phyloP scores from a whole-genome alignment of 2,888 invertebrate species.

The Platycheirus rosarum region DNA sequence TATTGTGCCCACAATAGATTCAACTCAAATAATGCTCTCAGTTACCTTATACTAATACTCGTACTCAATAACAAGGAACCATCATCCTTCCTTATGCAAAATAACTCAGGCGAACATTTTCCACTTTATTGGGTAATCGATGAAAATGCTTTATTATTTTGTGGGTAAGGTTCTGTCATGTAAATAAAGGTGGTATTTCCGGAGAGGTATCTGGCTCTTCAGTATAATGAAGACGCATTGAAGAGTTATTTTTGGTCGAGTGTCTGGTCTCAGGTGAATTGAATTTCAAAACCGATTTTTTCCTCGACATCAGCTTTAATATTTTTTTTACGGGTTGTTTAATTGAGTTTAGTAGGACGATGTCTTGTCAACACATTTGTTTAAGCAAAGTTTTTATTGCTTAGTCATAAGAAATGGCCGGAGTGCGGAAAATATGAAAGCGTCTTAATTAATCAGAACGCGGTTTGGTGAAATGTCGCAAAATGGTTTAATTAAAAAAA shows the following conservation, averaged over 20 bases:
- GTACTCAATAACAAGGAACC: conserved; percentile 15
- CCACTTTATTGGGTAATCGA: conserved; percentile 56
- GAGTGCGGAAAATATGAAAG: conserved; percentile 37
- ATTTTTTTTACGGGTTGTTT: conserved; percentile 32
- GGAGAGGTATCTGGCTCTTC: conserved; percentile 9
- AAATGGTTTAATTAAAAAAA: conserved; percentile 5
- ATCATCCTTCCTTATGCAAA: conserved; percentile 2
- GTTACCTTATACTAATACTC: background rate
- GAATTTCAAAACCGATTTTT: conserved; percentile 42
- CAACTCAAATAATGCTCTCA: conserved; percentile 6
- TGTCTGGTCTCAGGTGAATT: background rate
- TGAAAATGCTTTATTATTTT: conserved; percentile 50
- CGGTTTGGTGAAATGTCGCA: conserved; percentile 45
- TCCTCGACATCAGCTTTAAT: conserved; percentile 25
- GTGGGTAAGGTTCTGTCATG: conserved; percentile 21
- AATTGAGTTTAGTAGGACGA: conserved; percentile 62
- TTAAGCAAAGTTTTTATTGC: conserved; percentile 60
- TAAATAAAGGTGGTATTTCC: conserved; percentile 38
- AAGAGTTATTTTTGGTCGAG: conserved; percentile 25
- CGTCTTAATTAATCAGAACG: conserved; percentile 51
- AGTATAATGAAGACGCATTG: conserved; percentile 30
- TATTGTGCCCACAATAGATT: conserved; percentile 37
- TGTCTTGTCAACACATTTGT: conserved; percentile 44
- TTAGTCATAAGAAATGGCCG: conserved; percentile 36
- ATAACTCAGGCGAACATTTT: conserved; percentile 43